Evolutionary conservation across 2,113 vertebrate species (phyloP).

Genomic region (Tautogolabrus adspersus): DNA sequence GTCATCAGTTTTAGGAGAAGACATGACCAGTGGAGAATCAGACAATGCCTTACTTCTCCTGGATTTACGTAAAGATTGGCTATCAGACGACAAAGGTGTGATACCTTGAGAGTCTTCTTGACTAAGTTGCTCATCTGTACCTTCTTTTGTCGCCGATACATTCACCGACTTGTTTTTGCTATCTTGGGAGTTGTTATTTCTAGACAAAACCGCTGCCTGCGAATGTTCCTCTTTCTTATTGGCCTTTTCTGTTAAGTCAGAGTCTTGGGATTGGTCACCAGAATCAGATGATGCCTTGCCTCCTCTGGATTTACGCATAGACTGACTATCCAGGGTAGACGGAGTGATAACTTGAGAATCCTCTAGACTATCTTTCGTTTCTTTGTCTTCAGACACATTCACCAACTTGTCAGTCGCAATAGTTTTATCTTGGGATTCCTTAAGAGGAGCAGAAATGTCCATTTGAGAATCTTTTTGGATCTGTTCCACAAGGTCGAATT

Average conservation of each 20-base stretch:
- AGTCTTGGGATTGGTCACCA: background rate
- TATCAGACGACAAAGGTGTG: background rate
- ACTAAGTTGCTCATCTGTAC: background rate
- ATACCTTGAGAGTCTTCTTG: constrained; percentile 32
- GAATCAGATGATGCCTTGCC: constrained; percentile 16
- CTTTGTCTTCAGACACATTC: constrained; percentile 26
- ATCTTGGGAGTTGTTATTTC: constrained; percentile 13
- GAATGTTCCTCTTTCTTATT: constrained; percentile 27
- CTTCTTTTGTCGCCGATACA: background rate
- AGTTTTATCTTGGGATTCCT: constrained; percentile 20
- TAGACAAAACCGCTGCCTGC: background rate
- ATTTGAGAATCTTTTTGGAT: constrained; percentile 1
- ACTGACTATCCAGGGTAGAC: background rate
- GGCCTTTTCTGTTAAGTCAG: background rate
- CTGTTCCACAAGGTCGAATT: background rate
- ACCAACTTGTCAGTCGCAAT: background rate
- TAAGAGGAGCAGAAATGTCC: background rate
- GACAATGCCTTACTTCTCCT: background rate
- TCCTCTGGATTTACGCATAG: background rate
- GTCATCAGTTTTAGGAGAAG: too few relatives aligned
- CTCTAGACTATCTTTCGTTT: constrained; percentile 23
- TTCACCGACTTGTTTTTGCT: constrained; percentile 7
- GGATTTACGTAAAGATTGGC: background rate
- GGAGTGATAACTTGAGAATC: constrained; percentile 34
- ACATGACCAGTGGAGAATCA: constrained; percentile 13